Evolutionary conservation across 2,888 invertebrate species (phyloP).

Genomic region (Nematopogon swammerdamellus): DNA sequence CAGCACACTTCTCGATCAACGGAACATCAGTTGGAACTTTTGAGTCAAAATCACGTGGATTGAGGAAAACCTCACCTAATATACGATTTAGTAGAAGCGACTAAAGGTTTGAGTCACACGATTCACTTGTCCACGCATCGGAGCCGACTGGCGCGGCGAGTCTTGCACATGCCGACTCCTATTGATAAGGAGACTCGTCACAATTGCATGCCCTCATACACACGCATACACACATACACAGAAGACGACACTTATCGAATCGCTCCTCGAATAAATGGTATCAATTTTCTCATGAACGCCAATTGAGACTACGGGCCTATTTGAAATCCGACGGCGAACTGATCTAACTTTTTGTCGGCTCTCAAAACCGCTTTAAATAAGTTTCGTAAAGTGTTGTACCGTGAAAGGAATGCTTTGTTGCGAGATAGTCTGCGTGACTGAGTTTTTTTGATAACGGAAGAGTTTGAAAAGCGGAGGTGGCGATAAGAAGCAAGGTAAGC

Average conservation of each 20-base stretch:
- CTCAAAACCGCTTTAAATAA: neutral
- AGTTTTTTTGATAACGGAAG: neutral
- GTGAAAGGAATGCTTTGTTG: neutral
- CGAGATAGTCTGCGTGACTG: neutral
- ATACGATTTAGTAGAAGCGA: no score
- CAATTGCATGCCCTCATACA: neutral
- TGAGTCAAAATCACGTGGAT: no score
- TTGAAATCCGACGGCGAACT: slow-evolving; percentile 16
- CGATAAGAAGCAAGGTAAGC: neutral
- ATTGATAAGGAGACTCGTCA: neutral
- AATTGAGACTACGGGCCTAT: slow-evolving; percentile 34
- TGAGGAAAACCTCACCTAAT: no score
- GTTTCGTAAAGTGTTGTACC: neutral
- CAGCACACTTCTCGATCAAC: no score
- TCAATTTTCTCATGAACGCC: slow-evolving; percentile 45
- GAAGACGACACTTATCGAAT: slow-evolving; percentile 34
- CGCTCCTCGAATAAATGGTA: slow-evolving; percentile 46
- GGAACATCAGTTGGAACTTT: no score
- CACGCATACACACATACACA: neutral
- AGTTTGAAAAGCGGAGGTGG: neutral
- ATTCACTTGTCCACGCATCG: neutral
- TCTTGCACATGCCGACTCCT: neutral
- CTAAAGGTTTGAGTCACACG: neutral
- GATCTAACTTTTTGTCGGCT: neutral
- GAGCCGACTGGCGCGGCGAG: neutral